A percentile compares a stretch with the other conserved stretches of the same genome.
These are phyloP conservation scores for Himalopsyche anomala DNA, from an alignment of 2,888 invertebrate genomes.

Conservation along the genomic window DNA sequence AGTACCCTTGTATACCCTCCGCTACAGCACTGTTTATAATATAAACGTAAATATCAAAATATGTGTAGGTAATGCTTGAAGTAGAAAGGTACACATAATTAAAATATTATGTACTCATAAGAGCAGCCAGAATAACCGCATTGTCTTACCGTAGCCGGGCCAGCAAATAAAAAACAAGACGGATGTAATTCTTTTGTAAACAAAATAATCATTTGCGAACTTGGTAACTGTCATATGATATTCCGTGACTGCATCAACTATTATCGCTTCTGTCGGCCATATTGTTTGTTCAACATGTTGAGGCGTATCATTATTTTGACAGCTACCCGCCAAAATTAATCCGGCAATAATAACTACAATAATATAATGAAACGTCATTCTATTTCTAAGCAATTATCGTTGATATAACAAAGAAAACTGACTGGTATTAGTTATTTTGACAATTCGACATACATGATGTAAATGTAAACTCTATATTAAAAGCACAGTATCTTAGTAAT, in stretches of 20 bases:
- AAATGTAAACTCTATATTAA: too few relatives aligned
- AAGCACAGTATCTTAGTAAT: too few relatives aligned
- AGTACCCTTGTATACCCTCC: too few relatives aligned
- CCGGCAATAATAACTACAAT: not conserved
- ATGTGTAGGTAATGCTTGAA: too few relatives aligned
- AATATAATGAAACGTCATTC: not conserved
- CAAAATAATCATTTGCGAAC: conserved; percentile 43
- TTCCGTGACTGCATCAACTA: not conserved
- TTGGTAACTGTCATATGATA: not conserved
- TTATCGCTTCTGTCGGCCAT: conserved; percentile 10
- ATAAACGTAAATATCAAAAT: too few relatives aligned
- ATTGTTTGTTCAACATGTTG: conserved; percentile 6
- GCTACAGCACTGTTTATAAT: too few relatives aligned
- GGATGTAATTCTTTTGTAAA: conserved; percentile 26
- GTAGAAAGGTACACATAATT: too few relatives aligned
- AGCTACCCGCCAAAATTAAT: conserved; percentile 37
- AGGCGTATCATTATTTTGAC: conserved; percentile 14
- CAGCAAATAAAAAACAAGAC: conserved; percentile 44
- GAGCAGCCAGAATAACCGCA: not conserved
- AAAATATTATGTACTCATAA: not conserved
- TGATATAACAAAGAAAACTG: too few relatives aligned
- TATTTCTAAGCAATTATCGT: not conserved
- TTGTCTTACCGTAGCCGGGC: not conserved
- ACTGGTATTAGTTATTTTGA: too few relatives aligned
- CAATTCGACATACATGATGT: too few relatives aligned